Conservation (phyloP, 2,113 vertebrate genomes). For the Bubo blakistoni region DNA sequence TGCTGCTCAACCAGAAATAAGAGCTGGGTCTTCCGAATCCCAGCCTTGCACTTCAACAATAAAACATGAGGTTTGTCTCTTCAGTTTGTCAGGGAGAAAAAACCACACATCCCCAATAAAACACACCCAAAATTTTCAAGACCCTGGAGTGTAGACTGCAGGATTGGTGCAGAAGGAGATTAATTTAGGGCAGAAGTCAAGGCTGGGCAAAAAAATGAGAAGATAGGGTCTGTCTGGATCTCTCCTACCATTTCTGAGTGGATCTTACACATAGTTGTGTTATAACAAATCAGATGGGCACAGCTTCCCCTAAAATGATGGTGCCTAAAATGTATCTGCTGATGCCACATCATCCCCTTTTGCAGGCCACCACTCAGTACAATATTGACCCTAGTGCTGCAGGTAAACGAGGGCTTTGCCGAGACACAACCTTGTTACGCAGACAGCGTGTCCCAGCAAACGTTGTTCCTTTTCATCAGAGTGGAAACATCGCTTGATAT, state of each 20-base stretch:
- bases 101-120: background rate
- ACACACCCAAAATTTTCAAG: background rate
- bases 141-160: background rate
- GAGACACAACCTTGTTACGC: background rate
- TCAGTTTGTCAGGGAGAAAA: background rate
- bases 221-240: background rate
- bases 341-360: background rate
- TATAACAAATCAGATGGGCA: background rate
- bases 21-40: background rate
- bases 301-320: background rate
- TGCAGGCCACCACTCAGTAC: background rate
- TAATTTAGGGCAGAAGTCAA: background rate
- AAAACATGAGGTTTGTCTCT: background rate
- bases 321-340: background rate
- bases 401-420: background rate
- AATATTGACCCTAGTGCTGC: background rate
- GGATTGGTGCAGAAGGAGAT: background rate
- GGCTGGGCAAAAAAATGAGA: background rate
- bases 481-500: background rate
- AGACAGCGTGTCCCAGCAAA: background rate
- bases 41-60: background rate
- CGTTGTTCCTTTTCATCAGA: background rate
- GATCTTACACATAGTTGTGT: background rate
- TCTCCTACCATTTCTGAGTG: background rate
- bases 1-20: background rate